A percentile compares a stretch with the other conserved stretches of the same genome.
phyloP scores from a whole-genome alignment of 2,888 invertebrate species.

The Cantharis flavilabris region DNA sequence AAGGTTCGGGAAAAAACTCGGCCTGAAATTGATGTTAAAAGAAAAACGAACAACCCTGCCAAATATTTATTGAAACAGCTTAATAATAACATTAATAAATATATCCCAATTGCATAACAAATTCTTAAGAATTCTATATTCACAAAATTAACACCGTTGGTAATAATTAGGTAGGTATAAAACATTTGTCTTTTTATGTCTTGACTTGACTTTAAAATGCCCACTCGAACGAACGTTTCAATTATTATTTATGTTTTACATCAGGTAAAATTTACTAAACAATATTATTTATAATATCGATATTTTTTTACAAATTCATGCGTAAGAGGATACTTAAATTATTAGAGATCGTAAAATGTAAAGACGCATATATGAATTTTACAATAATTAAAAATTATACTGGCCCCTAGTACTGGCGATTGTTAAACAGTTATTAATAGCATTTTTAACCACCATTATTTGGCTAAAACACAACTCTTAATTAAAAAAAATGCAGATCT shows the following conservation, averaged over 20 bases:
- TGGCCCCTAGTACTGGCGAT: slow-evolving; percentile 32
- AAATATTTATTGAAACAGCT: slow-evolving; percentile 32
- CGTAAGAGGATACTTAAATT: slow-evolving; percentile 15
- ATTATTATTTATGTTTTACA: background rate
- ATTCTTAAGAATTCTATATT: slow-evolving; percentile 23
- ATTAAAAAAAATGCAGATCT: background rate
- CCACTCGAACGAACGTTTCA: background rate
- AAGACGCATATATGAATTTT: slow-evolving; percentile 2
- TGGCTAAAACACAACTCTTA: background rate
- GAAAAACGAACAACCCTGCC: slow-evolving; percentile 23
- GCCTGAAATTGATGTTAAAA: background rate
- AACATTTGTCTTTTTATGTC: slow-evolving; percentile 23
- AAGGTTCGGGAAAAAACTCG: background rate
- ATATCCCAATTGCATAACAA: slow-evolving; percentile 32
- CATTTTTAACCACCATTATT: background rate
- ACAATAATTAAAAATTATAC: slow-evolving; percentile 19
- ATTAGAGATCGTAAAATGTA: slow-evolving; percentile 27
- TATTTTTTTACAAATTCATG: background rate
- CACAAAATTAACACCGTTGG: slow-evolving; percentile 19
- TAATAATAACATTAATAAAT: slow-evolving; percentile 32
- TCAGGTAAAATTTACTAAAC: slow-evolving; percentile 3
- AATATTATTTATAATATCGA: background rate
- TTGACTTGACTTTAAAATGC: slow-evolving; percentile 25
- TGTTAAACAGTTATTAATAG: slow-evolving; percentile 10
- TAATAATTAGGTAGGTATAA: slow-evolving; percentile 4